phyloP scores from a whole-genome alignment of 1,140 invertebrate species.

The Hermetia illucens region DNA sequence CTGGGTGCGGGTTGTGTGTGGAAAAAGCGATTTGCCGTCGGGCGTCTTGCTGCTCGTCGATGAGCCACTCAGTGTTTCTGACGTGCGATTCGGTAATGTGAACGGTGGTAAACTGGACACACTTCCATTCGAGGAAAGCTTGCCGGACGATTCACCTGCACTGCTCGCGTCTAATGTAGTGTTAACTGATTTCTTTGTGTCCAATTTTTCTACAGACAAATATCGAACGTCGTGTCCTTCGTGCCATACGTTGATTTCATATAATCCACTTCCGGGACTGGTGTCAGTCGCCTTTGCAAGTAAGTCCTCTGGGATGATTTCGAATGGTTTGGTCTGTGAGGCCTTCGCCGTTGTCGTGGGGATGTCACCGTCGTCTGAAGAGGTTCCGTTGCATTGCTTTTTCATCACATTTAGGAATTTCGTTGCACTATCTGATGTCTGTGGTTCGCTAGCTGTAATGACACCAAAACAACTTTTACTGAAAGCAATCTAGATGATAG shows the following conservation, averaged over 20 bases:
- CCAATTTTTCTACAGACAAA: constrained; percentile 1
- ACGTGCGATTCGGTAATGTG: neutral
- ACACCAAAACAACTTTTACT: neutral
- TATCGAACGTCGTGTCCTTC: constrained; percentile 1
- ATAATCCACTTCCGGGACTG: too few species aligned
- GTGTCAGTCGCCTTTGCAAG: neutral
- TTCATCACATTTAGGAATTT: neutral
- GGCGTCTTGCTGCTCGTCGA: neutral
- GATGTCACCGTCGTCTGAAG: neutral
- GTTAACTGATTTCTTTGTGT: neutral
- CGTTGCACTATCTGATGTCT: neutral
- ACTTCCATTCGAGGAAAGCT: constrained; percentile 2
- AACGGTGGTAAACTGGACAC: neutral
- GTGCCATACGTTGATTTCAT: constrained; percentile 1
- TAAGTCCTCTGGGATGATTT: too few species aligned
- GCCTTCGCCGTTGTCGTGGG: too few species aligned
- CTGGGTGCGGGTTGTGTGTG: neutral
- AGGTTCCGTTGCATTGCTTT: neutral
- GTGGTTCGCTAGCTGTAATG: neutral
- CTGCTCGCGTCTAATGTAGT: neutral
- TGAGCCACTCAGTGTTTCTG: too few species aligned
- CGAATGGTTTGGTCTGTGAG: too few species aligned
- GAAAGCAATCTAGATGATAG: neutral
- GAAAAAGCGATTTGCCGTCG: neutral
- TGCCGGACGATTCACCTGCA: neutral